A percentile compares a stretch with the other conserved stretches of the same genome.
Conservation (phyloP, 1,140 invertebrate species). For the Saxidomus purpurata region DNA sequence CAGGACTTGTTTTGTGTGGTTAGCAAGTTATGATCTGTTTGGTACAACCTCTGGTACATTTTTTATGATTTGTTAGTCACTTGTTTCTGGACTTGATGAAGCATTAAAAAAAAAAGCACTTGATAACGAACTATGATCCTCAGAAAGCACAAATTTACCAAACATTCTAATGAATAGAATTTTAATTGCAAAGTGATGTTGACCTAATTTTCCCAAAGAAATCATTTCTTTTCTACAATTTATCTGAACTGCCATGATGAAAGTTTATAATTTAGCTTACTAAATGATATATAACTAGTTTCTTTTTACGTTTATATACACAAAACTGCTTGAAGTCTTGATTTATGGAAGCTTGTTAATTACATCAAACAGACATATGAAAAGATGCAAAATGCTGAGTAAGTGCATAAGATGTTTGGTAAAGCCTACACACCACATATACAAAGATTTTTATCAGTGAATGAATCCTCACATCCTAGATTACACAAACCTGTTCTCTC, state of each 20-base stretch:
- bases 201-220: neutral
- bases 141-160: neutral
- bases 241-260: neutral
- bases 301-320: neutral
- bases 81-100: no score
- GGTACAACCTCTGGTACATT: neutral
- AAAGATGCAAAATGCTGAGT: neutral
- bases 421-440: neutral
- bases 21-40: neutral
- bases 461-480: no score
- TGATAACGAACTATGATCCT: neutral
- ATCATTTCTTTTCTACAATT: neutral
- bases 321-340: neutral
- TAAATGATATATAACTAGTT: no score
- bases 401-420: neutral
- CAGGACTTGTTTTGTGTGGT: neutral
- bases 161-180: no score
- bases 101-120: no score
- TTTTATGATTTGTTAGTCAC: no score
- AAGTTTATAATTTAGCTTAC: neutral
- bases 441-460: neutral
- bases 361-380: neutral
- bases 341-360: neutral
- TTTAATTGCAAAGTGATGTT: no score
- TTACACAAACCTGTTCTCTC: neutral